Evolutionary conservation across 1,140 invertebrate genomes (phyloP).

Genomic region (Drosophila miranda): DNA sequence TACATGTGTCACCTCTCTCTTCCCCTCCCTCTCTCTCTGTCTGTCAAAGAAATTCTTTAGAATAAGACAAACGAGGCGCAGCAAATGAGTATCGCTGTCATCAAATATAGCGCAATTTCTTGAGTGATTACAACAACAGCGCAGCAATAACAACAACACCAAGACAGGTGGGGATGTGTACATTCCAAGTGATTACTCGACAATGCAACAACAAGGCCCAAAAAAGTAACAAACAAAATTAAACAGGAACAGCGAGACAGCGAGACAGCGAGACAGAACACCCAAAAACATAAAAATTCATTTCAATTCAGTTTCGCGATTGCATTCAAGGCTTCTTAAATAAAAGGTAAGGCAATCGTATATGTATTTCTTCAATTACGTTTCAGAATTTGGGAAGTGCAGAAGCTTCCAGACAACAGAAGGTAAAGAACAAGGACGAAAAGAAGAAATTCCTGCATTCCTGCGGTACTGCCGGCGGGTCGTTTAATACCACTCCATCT

Average conservation of each 20-base stretch:
- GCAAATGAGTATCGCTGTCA: slow-evolving; percentile 78
- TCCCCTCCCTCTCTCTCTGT: background rate
- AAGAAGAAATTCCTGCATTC: too few species aligned
- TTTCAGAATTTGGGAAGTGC: slow-evolving; percentile 6
- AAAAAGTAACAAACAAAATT: background rate
- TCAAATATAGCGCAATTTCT: slow-evolving; percentile 79
- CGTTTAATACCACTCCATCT: too few species aligned
- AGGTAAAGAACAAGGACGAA: too few species aligned
- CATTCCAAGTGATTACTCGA: slow-evolving; percentile 72
- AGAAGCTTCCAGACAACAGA: too few species aligned
- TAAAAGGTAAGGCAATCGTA: too few species aligned
- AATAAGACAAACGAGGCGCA: slow-evolving; percentile 49
- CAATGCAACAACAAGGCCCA: slow-evolving; percentile 58
- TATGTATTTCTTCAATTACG: too few species aligned
- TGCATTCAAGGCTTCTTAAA: too few species aligned
- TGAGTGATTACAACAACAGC: slow-evolving; percentile 77
- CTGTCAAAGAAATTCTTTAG: slow-evolving; percentile 24
- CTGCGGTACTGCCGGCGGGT: too few species aligned
- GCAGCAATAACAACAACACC: slow-evolving; percentile 28
- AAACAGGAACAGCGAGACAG: slow-evolving; percentile 1
- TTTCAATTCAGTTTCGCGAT: slow-evolving; percentile 55
- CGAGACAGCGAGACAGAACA: slow-evolving; percentile 7
- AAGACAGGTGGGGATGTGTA: background rate
- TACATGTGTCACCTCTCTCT: too few species aligned
- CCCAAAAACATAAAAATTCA: slow-evolving; percentile 62